Percentiles rank a stretch among this genome's conserved stretches.
phyloP scores from a whole-genome alignment of 2,888 invertebrate species.

The Epinotia bilunana region DNA sequence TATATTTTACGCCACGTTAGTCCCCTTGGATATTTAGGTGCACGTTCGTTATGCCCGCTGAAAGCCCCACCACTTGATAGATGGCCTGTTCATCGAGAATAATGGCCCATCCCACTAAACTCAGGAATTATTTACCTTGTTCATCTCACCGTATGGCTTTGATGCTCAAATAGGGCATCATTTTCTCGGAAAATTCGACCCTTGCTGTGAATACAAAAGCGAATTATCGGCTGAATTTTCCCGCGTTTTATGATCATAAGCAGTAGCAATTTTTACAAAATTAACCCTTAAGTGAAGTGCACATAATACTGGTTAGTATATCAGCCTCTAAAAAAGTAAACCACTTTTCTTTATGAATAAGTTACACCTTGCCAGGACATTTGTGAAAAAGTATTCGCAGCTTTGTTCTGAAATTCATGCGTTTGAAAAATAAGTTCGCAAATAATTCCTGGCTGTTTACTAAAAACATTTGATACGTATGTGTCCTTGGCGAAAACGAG shows the following conservation, averaged over 20 bases:
- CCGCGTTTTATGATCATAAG: slow-evolving; percentile 14
- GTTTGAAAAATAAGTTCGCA: background rate
- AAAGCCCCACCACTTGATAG: slow-evolving; percentile 70
- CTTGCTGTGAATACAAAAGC: slow-evolving; percentile 38
- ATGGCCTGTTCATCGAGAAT: slow-evolving; percentile 72
- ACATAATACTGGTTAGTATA: background rate
- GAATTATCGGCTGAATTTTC: slow-evolving; percentile 23
- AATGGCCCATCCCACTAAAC: slow-evolving; percentile 69
- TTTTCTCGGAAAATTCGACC: slow-evolving; percentile 40
- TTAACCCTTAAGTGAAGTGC: slow-evolving; percentile 7
- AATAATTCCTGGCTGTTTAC: background rate
- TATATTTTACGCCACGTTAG: slow-evolving; percentile 50
- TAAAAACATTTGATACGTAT: background rate
- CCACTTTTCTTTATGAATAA: background rate
- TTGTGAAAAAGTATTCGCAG: background rate
- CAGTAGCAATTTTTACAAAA: background rate
- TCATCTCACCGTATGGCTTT: slow-evolving; percentile 54
- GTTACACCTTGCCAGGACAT: background rate
- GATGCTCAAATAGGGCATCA: slow-evolving; percentile 44
- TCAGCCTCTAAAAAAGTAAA: background rate
- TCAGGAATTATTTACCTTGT: slow-evolving; percentile 61
- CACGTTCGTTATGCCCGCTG: slow-evolving; percentile 67
- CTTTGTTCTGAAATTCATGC: background rate
- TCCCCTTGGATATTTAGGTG: slow-evolving; percentile 52
- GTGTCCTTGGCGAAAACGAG: background rate